These are phyloP conservation scores for Leucophenga montana DNA, from an alignment of 2,888 invertebrate species.

Conservation along the genomic window DNA sequence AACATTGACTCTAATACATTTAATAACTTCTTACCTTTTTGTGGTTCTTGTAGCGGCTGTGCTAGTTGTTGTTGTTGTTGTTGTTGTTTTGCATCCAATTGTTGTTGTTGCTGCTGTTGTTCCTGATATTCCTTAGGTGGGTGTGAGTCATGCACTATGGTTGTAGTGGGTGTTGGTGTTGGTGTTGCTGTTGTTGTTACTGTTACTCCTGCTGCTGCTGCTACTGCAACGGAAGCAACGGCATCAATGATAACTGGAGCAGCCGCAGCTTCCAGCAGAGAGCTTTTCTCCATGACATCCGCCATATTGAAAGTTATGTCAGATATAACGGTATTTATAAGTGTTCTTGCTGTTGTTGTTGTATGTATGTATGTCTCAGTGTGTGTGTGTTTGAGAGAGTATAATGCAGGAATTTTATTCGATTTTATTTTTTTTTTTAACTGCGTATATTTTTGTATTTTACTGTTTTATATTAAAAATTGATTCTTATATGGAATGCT, in stretches of 20 bases:
- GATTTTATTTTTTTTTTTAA: slow-evolving; percentile 41
- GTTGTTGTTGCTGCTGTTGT: slow-evolving; percentile 43
- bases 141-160: slow-evolving; percentile 43
- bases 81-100: slow-evolving; percentile 35
- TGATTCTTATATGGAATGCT: slow-evolving; percentile 22
- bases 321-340: slow-evolving; percentile 30
- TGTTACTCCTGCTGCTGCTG: slow-evolving; percentile 38
- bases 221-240: slow-evolving; percentile 29
- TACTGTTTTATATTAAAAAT: slow-evolving; percentile 21
- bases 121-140: slow-evolving; percentile 35
- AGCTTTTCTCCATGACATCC: slow-evolving; percentile 72
- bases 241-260: slow-evolving; percentile 50
- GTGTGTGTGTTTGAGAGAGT: slow-evolving; percentile 40
- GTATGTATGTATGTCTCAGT: slow-evolving; percentile 37
- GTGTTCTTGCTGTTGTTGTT: slow-evolving; percentile 24
- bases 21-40: slow-evolving; percentile 53
- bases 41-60: slow-evolving; percentile 46
- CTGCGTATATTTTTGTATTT: slow-evolving; percentile 33
- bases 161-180: slow-evolving; percentile 41
- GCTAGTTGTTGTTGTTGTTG: slow-evolving; percentile 44
- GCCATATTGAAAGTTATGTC: slow-evolving; percentile 64
- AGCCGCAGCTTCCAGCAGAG: slow-evolving; percentile 63
- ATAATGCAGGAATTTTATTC: slow-evolving; percentile 52
- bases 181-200: slow-evolving; percentile 50
- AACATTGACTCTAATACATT: slow-evolving; percentile 36